phyloP scores from a whole-genome alignment of 2,888 invertebrate genomes.

The Phania funesta region DNA sequence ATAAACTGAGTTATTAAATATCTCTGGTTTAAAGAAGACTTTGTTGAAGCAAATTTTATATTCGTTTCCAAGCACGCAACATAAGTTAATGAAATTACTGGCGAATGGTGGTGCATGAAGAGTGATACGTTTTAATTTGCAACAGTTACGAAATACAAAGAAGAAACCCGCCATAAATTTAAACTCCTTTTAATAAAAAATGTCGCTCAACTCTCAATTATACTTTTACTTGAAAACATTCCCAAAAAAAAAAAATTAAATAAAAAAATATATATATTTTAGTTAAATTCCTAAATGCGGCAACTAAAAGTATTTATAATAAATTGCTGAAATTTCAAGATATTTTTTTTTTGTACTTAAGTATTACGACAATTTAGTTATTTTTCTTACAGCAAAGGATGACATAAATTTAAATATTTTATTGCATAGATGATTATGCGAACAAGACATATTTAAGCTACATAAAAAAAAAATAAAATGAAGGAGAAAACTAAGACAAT shows the following conservation, averaged over 20 bases:
- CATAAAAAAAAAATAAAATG: neutral
- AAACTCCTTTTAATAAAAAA: no score
- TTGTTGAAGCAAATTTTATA: no score
- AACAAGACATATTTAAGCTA: slow-evolving; percentile 30
- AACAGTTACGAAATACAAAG: no score
- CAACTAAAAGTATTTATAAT: slow-evolving; percentile 16
- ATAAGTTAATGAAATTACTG: no score
- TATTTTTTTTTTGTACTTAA: neutral
- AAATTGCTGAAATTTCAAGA: slow-evolving; percentile 19
- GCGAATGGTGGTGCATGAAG: no score
- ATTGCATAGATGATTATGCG: slow-evolving; percentile 39
- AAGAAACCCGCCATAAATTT: no score
- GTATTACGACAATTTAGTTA: slow-evolving; percentile 16
- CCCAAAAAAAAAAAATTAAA: neutral
- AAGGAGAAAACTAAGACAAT: slow-evolving; percentile 2
- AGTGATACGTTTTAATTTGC: no score
- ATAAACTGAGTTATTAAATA: no score
- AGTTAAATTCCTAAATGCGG: neutral
- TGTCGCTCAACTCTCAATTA: no score
- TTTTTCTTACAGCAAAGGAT: neutral
- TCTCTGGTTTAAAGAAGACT: no score
- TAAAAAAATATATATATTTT: neutral
- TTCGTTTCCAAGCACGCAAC: no score
- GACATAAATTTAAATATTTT: slow-evolving; percentile 55
- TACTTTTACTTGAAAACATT: no score